Conservation (phyloP, 2,888 invertebrate species). For the Tipula vernalis region DNA sequence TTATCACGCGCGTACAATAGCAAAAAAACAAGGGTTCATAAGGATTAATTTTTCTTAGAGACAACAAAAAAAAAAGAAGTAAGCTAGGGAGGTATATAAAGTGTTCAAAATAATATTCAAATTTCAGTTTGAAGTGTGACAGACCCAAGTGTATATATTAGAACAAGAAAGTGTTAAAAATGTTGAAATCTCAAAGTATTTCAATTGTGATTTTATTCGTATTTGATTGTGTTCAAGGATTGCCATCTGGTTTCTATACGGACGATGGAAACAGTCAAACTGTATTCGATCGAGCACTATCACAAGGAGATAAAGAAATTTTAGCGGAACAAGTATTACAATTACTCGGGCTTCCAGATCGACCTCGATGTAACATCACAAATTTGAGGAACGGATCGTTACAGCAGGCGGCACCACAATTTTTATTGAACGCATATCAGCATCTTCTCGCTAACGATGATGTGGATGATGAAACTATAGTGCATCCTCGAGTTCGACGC, state of each 20-base stretch:
- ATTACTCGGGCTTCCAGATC: slow-evolving; percentile 71
- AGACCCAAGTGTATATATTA: not conserved
- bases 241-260: slow-evolving; percentile 62
- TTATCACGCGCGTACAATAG: not conserved
- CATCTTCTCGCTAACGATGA: slow-evolving; percentile 54
- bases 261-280: slow-evolving; percentile 84
- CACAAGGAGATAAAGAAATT: slow-evolving; percentile 61
- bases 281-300: slow-evolving; percentile 61
- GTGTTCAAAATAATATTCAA: not conserved
- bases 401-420: slow-evolving; percentile 68
- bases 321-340: slow-evolving; percentile 83
- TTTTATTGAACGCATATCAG: slow-evolving; percentile 71
- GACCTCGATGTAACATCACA: slow-evolving; percentile 39
- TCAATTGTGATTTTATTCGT: not conserved
- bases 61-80: not conserved
- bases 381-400: slow-evolving; percentile 19
- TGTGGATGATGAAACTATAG: slow-evolving; percentile 34
- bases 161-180: not conserved
- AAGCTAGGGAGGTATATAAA: not conserved
- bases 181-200: not conserved
- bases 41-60: not conserved
- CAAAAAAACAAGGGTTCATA: not conserved
- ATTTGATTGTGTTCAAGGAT: slow-evolving; percentile 22
- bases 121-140: not conserved
- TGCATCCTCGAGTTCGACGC: slow-evolving; percentile 42